A percentile compares a stretch with the other conserved stretches of the same genome.
These are phyloP conservation scores for Smittia sp. DNA, from an alignment of 2,888 invertebrate species.

Conservation along the genomic window DNA sequence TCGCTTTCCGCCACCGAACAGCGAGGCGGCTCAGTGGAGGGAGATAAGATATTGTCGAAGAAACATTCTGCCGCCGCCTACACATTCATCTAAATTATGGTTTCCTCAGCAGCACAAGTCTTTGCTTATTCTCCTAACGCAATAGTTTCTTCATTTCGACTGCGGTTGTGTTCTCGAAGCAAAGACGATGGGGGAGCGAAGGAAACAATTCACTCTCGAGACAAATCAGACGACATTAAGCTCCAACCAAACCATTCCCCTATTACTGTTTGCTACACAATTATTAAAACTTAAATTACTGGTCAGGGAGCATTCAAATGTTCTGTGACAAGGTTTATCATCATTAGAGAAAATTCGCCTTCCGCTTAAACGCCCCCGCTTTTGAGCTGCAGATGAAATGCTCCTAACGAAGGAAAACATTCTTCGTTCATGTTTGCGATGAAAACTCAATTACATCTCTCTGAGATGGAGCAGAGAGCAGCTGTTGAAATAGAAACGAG, in stretches of 20 bases:
- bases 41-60: not conserved
- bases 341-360: no score
- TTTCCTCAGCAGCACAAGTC: not conserved
- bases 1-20: not conserved
- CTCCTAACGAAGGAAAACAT: no score
- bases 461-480: no score
- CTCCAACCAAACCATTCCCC: not conserved
- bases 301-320: not conserved
- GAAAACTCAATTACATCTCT: no score
- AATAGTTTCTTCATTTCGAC: conserved; percentile 11
- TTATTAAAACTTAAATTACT: not conserved
- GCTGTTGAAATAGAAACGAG: no score
- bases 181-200: not conserved
- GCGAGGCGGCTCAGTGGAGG: not conserved
- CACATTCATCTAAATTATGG: conserved; percentile 19
- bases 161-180: conserved; percentile 1
- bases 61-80: not conserved
- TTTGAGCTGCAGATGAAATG: no score
- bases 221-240: not conserved
- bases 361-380: no score
- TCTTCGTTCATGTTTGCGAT: no score
- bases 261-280: not conserved
- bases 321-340: no score
- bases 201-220: not conserved
- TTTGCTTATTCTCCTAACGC: not conserved